Conservation (phyloP, 2,888 invertebrate genomes). For the Melanophora roralis region DNA sequence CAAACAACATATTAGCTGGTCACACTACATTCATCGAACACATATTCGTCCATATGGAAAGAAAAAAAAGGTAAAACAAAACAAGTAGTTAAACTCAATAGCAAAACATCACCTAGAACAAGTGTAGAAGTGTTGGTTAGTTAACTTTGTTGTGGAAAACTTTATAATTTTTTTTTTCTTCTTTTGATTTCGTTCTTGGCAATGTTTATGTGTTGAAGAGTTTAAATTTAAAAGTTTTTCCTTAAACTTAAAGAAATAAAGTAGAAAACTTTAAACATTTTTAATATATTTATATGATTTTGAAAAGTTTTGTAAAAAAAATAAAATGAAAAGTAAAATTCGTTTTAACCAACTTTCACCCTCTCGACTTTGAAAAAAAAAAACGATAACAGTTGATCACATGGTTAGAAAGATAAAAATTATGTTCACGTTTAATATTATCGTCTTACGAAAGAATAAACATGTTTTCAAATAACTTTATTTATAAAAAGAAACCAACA, state of each 20-base stretch:
- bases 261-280: background rate
- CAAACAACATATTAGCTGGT: conserved; percentile 12
- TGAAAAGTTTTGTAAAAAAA: background rate
- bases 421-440: too few species aligned
- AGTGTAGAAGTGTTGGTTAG: conserved; percentile 58
- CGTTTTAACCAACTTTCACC: background rate
- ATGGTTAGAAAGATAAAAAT: background rate
- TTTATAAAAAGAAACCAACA: background rate
- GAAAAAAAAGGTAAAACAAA: background rate
- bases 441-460: background rate
- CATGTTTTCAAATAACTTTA: background rate
- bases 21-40: background rate
- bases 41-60: background rate
- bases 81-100: background rate
- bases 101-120: background rate
- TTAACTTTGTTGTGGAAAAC: conserved; percentile 51
- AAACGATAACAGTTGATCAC: background rate
- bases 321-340: conserved; percentile 3
- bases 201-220: conserved; percentile 52
- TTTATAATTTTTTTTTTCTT: conserved; percentile 12
- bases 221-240: conserved; percentile 50
- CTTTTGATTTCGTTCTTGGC: background rate
- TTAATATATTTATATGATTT: conserved; percentile 1
- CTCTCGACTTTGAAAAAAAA: background rate
- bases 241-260: background rate